Conservation (phyloP, 2,888 invertebrate genomes). For the Panopea generosa region DNA sequence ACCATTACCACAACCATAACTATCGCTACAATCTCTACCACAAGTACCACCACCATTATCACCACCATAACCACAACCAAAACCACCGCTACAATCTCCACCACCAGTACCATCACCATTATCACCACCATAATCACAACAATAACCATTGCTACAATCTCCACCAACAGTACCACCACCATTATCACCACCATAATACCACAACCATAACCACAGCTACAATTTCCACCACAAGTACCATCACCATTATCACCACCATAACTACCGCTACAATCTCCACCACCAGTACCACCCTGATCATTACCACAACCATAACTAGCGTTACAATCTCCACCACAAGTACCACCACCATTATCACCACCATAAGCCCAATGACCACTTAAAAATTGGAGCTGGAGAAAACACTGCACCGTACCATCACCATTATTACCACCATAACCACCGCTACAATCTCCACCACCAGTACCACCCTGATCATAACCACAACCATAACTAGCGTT, state of each 20-base stretch:
- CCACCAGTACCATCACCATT: not conserved
- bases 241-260: not conserved
- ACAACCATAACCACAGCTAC: slow-evolving; percentile 1
- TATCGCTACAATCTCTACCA: not conserved
- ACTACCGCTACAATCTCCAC: not conserved
- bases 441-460: no score
- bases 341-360: not conserved
- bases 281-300: not conserved
- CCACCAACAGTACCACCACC: not conserved
- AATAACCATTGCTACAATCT: not conserved
- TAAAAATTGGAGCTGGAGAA: no score
- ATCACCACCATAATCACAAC: not conserved
- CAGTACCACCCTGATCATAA: no score
- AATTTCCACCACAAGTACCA: not conserved
- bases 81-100: not conserved
- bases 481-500: no score
- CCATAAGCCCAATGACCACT: no score
- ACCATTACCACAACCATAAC: not conserved
- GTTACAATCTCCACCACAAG: not conserved
- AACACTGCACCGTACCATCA: no score
- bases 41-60: not conserved
- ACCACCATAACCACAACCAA: not conserved
- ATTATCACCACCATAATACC: not conserved
- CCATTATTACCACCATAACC: no score
- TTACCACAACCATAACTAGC: not conserved